Evolutionary conservation across 2,113 vertebrate species (phyloP).

Genomic region (Etia nguti): DNA sequence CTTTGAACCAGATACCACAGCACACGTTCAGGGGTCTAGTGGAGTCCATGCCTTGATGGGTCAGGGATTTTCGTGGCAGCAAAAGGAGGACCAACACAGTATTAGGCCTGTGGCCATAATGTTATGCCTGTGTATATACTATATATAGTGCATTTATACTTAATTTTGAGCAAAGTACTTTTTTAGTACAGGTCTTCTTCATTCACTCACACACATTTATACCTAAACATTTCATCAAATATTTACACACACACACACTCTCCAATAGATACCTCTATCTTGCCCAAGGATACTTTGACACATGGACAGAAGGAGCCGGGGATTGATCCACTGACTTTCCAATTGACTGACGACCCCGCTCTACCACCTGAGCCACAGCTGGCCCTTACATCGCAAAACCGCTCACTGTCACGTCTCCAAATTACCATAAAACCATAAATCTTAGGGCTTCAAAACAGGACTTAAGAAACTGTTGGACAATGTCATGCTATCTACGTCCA

Average conservation of each 20-base stretch:
- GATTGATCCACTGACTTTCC: neutral
- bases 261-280: neutral
- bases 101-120: neutral
- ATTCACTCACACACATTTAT: neutral
- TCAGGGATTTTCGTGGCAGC: neutral
- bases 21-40: neutral
- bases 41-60: neutral
- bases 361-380: neutral
- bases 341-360: neutral
- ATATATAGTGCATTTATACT: neutral
- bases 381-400: fast-evolving
- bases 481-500: neutral
- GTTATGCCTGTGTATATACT: neutral
- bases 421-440: neutral
- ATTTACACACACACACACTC: no score
- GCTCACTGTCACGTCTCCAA: neutral
- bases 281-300: neutral
- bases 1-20: neutral
- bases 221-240: neutral
- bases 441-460: neutral
- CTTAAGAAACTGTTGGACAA: neutral
- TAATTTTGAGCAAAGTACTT: neutral
- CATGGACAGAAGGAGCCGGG: neutral
- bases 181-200: neutral
- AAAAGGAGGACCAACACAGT: neutral